phyloP scores from a whole-genome alignment of 37 sponge, comb jelly and placozoan species.

The Tethya wilhelma region DNA sequence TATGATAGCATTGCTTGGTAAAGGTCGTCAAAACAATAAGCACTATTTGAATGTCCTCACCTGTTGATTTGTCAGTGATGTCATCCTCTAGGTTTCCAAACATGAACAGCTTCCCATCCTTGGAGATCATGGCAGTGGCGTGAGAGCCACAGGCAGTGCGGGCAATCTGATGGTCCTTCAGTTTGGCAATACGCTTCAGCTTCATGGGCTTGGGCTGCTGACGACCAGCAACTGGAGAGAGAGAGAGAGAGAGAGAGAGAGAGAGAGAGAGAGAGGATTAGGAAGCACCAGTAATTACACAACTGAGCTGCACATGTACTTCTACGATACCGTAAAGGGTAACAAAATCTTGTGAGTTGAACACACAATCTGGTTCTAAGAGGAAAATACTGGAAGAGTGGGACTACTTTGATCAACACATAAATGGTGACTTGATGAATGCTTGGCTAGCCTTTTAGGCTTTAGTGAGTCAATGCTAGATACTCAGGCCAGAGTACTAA shows the following conservation, averaged over 20 bases:
- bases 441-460: too few species aligned
- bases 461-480: too few species aligned
- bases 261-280: neutral
- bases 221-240: constrained; percentile 18
- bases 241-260: neutral
- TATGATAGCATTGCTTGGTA: too few species aligned
- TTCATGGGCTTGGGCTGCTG: constrained; percentile 44
- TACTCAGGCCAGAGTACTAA: too few species aligned
- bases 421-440: too few species aligned
- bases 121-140: constrained; percentile 65
- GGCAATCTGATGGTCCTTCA: constrained; percentile 70
- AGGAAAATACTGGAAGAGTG: too few species aligned
- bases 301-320: neutral
- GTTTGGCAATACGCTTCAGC: constrained; percentile 55
- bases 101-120: constrained; percentile 87
- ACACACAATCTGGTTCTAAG: too few species aligned
- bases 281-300: neutral
- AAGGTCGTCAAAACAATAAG: neutral
- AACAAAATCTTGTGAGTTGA: too few species aligned
- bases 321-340: too few species aligned
- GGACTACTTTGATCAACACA: too few species aligned
- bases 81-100: constrained; percentile 77
- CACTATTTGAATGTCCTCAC: neutral
- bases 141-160: constrained; percentile 55
- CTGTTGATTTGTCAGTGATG: constrained; percentile 71